Percentiles rank a stretch among this genome's conserved stretches.
Evolutionary conservation across 2,113 vertebrate species (phyloP).

Genomic region (Fukomys damarensis): DNA sequence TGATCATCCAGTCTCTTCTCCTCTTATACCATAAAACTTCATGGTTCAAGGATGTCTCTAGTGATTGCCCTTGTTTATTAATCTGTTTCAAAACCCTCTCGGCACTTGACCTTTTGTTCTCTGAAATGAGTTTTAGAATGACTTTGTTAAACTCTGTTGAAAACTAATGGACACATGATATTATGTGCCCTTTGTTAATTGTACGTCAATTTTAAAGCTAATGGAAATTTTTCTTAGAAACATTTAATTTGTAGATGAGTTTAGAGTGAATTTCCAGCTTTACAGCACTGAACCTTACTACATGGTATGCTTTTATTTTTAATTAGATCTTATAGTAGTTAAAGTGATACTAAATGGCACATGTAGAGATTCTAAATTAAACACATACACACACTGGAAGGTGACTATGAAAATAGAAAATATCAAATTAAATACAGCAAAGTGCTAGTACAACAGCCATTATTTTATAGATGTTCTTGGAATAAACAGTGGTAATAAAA

Average conservation of each 20-base stretch:
- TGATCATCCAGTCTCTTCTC: not conserved
- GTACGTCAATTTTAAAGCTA: not conserved
- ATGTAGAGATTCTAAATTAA: not conserved
- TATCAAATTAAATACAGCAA: not conserved
- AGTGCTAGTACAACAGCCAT: not conserved
- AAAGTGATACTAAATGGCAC: not conserved
- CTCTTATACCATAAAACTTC: not conserved
- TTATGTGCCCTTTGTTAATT: not conserved
- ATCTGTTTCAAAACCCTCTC: not conserved
- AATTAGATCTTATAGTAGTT: not conserved
- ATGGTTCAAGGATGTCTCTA: not conserved
- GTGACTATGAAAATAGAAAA: not conserved
- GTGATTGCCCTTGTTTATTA: not conserved
- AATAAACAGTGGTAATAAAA: not conserved
- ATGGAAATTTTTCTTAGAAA: not conserved
- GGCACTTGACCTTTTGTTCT: not conserved
- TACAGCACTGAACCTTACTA: not conserved
- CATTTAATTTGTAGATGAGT: not conserved
- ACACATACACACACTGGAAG: not conserved
- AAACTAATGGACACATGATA: not conserved
- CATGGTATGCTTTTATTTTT: not conserved
- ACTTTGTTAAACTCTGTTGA: not conserved
- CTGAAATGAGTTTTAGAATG: not conserved
- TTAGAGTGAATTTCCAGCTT: not conserved
- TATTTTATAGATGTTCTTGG: not conserved